Evolutionary conservation across 2,888 invertebrate genomes (phyloP), one percentile per base, ranked within the genome.

Genomic region (Heliothis peltigera): DNA sequence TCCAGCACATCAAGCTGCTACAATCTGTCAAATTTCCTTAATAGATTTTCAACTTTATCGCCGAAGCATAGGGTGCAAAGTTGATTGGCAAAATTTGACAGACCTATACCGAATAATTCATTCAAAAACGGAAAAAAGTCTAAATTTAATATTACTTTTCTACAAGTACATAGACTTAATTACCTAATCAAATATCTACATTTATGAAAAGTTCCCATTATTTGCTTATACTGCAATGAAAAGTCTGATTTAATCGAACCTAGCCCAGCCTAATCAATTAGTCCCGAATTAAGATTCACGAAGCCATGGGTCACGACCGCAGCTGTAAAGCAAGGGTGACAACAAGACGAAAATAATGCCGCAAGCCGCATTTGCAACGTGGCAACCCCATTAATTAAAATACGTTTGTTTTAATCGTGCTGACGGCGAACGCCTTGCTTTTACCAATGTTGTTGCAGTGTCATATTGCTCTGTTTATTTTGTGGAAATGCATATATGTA

Each of bases 301-400:
- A 59, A 64, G 19, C 28, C 49, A 32, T 64, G 64, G 32, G 19
- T 48, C 2, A 53, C 46, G 18, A 55, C 21, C 58, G 10, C 35
- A 46, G 35, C 57, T 52, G 39, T 46, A 43, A 49, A 54, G 35
- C 48, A 56, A 71, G 12, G 44, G 46, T 42, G 46, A 47, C 22
- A 64, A 74, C 39, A 60, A 64, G 43, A 55, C 56, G 43, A 60
- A 69, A 64, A 54, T 64, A 47, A 64, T 47, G 46, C 48, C 32
- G 5, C 35, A 49, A 62, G 21, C 59, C 32, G 64, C 46, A 60
- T 64, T 74, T 70, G 48, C 64, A 57, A 64, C 43, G 49, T 56
- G 56, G 32, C 49, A 53, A 64, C 56, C 28, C 42, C 64, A 74
- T 74, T 73, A 69, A 73, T 73, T 73, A 74, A 64, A 72, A 74